Evolutionary conservation across 2,113 vertebrate genomes (phyloP).

Genomic region (Channa argus): DNA sequence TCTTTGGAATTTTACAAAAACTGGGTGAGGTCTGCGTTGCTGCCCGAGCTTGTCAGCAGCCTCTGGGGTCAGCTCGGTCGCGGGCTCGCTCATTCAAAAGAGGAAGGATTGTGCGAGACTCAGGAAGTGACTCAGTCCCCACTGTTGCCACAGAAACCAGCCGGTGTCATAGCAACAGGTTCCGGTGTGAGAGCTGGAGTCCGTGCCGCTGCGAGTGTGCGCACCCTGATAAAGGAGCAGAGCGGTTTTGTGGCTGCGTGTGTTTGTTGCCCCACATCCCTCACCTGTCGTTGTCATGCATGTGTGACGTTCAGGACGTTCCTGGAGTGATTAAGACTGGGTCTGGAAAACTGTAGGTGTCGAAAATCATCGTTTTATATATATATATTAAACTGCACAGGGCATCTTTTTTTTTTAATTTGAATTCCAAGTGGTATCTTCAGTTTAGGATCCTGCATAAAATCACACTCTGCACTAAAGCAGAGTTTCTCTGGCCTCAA

Average conservation of each 20-base stretch:
- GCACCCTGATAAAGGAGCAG: not conserved
- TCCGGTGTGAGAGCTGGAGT: conserved; percentile 68
- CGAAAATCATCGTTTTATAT: too few species aligned
- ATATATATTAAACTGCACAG: too few species aligned
- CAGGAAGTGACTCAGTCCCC: conserved; percentile 84
- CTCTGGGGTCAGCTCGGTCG: conserved; percentile 15
- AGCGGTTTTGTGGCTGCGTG: not conserved
- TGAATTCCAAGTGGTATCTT: too few species aligned
- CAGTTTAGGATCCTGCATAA: too few species aligned
- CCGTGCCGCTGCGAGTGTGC: not conserved
- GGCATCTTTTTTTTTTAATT: too few species aligned
- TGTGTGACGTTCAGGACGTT: conserved; percentile 16
- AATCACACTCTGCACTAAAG: too few species aligned
- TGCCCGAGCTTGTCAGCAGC: not conserved
- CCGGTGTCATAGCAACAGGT: conserved; percentile 78
- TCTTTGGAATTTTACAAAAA: too few species aligned
- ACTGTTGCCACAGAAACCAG: conserved; percentile 78
- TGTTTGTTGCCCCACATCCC: not conserved
- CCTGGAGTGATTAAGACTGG: not conserved
- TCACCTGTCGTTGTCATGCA: not conserved
- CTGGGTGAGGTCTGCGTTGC: too few species aligned
- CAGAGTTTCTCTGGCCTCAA: too few species aligned
- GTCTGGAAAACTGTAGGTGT: not conserved
- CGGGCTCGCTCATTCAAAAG: conserved; percentile 47
- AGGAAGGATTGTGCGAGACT: conserved; percentile 66